These are phyloP conservation scores for Solen grandis DNA, from an alignment of 1,140 invertebrate species.

Conservation along the genomic window DNA sequence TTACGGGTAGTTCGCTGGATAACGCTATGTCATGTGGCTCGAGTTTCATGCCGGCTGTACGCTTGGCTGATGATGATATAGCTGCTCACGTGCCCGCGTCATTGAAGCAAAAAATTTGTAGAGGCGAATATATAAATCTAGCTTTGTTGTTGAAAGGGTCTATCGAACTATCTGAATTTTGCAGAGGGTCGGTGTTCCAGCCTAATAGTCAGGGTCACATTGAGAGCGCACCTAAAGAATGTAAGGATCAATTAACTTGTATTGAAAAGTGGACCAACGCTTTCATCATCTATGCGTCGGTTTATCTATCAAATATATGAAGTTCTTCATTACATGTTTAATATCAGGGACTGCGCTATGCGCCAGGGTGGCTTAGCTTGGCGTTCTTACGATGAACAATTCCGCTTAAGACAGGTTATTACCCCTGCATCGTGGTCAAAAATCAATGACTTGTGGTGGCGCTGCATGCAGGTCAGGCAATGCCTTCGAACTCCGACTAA, in stretches of 20 bases:
- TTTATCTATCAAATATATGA: background rate
- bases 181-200: background rate
- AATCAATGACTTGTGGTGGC: no score
- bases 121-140: constrained; percentile 14
- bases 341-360: no score
- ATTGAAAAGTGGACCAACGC: no score
- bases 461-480: no score
- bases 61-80: constrained; percentile 8
- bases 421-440: background rate
- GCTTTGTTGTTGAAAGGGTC: constrained; percentile 6
- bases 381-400: no score
- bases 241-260: no score
- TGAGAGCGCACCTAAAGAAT: background rate
- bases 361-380: no score
- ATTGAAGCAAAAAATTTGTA: background rate
- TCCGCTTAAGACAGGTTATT: background rate
- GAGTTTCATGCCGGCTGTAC: no score
- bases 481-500: no score
- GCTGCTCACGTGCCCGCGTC: background rate
- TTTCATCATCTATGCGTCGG: constrained; percentile 12
- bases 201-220: background rate
- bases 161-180: constrained; percentile 4
- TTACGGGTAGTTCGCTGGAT: no score
- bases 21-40: no score
- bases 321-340: no score